Conservation (phyloP, 2,797 vertebrate genomes). For the Bradypodion ventrale region DNA sequence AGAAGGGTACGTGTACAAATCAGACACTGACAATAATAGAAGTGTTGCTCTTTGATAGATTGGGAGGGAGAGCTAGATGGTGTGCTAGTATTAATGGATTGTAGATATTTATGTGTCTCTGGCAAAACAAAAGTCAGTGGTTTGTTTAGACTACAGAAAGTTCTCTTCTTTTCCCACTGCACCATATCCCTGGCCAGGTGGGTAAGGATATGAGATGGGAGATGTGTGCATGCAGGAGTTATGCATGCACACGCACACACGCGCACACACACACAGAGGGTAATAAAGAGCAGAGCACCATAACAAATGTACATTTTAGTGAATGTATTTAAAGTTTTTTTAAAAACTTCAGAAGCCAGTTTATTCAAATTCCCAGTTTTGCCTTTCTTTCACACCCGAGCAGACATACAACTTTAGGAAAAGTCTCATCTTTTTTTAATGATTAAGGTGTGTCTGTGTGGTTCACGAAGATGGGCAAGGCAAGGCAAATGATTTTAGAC, state of each 20-base stretch:
- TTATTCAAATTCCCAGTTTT: too few relatives aligned
- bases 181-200: too few relatives aligned
- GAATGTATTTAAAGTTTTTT: neutral
- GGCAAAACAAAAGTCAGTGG: neutral
- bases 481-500: too few relatives aligned
- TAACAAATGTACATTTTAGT: neutral
- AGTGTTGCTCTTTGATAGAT: neutral
- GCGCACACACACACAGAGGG: too few relatives aligned
- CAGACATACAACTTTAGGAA: neutral
- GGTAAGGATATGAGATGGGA: neutral
- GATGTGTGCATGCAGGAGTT: neutral
- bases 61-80: neutral
- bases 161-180: neutral
- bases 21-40: neutral
- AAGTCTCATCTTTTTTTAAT: too few relatives aligned
- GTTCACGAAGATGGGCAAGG: too few relatives aligned
- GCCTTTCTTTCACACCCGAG: too few relatives aligned
- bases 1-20: neutral
- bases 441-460: neutral
- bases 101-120: neutral
- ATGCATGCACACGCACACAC: neutral
- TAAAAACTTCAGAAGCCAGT: slow-evolving; percentile 1
- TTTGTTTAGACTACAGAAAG: neutral
- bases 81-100: neutral
- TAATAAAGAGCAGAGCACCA: neutral